phyloP scores from a whole-genome alignment of 1,140 invertebrate species.

The Drosophila suzukii region DNA sequence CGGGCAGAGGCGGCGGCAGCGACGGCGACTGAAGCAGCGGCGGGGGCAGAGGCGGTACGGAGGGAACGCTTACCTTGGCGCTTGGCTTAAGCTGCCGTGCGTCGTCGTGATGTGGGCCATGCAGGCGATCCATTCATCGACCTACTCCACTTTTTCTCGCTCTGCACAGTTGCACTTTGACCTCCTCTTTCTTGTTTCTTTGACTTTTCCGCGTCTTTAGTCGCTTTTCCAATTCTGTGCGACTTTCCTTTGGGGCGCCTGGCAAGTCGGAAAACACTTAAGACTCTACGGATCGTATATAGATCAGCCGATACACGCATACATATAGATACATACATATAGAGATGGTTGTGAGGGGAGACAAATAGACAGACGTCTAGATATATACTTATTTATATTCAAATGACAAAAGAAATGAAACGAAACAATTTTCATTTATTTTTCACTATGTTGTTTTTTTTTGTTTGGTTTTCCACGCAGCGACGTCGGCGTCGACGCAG shows the following conservation, averaged over 20 bases:
- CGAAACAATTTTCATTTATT: constrained; percentile 67
- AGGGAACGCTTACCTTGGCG: constrained; percentile 74
- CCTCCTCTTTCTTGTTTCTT: background rate
- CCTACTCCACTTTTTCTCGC: constrained; percentile 54
- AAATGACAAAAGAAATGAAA: constrained; percentile 82
- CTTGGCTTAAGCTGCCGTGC: constrained; percentile 84
- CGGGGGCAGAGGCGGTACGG: background rate
- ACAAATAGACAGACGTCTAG: constrained; percentile 67
- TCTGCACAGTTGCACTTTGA: constrained; percentile 12
- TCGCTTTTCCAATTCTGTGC: constrained; percentile 17
- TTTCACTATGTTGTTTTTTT: constrained; percentile 19
- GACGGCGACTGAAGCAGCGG: constrained; percentile 3
- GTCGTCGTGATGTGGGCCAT: constrained; percentile 83
- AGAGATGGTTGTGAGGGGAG: constrained; percentile 31
- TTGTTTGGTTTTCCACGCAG: constrained; percentile 23
- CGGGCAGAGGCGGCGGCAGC: constrained; percentile 8
- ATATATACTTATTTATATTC: constrained; percentile 81
- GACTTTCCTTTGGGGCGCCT: background rate
- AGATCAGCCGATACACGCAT: constrained; percentile 30
- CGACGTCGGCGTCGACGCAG: constrained; percentile 10
- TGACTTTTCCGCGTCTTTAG: background rate
- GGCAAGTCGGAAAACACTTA: constrained; percentile 16
- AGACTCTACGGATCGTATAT: constrained; percentile 11
- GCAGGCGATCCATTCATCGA: constrained; percentile 78
- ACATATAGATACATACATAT: constrained; percentile 10